A percentile compares a stretch with the other conserved stretches of the same genome.
These are phyloP conservation scores for Chrysotoxum bicinctum DNA, from an alignment of 2,888 invertebrate genomes.

Conservation along the genomic window DNA sequence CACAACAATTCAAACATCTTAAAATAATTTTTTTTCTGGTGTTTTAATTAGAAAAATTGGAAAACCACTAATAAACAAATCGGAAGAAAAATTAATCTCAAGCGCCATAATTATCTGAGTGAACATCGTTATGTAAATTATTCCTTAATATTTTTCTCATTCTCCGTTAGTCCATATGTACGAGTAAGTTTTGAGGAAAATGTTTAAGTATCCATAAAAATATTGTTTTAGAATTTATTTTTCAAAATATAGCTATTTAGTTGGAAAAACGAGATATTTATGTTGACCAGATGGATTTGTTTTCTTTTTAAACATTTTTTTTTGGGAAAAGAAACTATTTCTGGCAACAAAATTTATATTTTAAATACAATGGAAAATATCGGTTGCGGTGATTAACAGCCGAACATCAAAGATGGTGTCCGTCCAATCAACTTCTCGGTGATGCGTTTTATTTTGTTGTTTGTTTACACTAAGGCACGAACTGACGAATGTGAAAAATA, in stretches of 20 bases:
- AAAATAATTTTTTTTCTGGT: neutral
- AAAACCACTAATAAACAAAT: constrained; percentile 20
- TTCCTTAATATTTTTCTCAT: constrained; percentile 33
- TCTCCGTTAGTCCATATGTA: neutral
- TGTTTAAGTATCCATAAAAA: constrained; percentile 52
- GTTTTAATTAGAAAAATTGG: constrained; percentile 18
- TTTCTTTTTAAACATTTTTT: constrained; percentile 1
- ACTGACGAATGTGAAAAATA: constrained; percentile 6
- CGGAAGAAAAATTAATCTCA: neutral
- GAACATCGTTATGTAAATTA: constrained; percentile 10
- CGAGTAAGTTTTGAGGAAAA: constrained; percentile 4
- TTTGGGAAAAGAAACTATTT: constrained; percentile 26
- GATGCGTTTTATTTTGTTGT: constrained; percentile 26
- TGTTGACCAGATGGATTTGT: constrained; percentile 30
- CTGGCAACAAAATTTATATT: constrained; percentile 12
- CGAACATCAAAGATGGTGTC: constrained; percentile 56
- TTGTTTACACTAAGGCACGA: constrained; percentile 52
- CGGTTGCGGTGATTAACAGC: constrained; percentile 7
- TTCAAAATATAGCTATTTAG: constrained; percentile 34
- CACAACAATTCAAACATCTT: constrained; percentile 24
- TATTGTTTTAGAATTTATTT: constrained; percentile 38
- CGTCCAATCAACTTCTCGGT: constrained; percentile 28
- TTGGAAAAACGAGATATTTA: constrained; percentile 25
- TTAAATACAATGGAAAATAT: constrained; percentile 39
- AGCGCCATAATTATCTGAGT: constrained; percentile 1